These are phyloP conservation scores for Lycophotia porphyrea DNA, from an alignment of 2,888 invertebrate genomes.

Conservation along the genomic window DNA sequence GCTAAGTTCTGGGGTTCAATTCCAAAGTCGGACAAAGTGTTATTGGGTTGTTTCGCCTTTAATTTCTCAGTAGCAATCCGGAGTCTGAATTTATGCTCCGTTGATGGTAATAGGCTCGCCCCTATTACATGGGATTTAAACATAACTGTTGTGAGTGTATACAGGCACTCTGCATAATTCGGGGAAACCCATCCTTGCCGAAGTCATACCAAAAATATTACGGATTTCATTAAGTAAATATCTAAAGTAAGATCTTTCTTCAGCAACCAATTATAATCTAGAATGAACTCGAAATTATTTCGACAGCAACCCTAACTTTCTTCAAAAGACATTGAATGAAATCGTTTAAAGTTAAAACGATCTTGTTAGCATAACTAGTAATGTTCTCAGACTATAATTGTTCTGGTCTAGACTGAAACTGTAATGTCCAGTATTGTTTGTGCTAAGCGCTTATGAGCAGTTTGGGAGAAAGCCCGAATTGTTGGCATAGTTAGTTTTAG, in stretches of 20 bases:
- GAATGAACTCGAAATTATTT: constrained; percentile 19
- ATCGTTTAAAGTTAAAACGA: constrained; percentile 42
- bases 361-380: constrained; percentile 48
- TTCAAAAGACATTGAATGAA: constrained; percentile 45
- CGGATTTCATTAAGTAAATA: too few relatives aligned
- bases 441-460: constrained; percentile 32
- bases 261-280: not conserved
- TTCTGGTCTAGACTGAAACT: constrained; percentile 38
- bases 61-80: not conserved
- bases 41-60: not conserved
- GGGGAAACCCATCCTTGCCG: not conserved
- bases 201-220: not conserved
- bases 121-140: not conserved
- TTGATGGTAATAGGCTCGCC: not conserved
- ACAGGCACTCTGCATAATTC: not conserved
- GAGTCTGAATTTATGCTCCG: not conserved
- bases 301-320: not conserved
- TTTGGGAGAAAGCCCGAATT: constrained; percentile 45
- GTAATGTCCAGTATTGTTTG: constrained; percentile 40
- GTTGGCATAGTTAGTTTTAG: constrained; percentile 15
- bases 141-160: not conserved
- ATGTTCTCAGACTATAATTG: constrained; percentile 48
- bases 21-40: not conserved
- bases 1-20: not conserved
- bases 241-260: constrained; percentile 2